Percentiles rank a stretch among this genome's conserved stretches.
phyloP scores from a whole-genome alignment of 2,797 vertebrate genomes.

The Emys orbicularis region DNA sequence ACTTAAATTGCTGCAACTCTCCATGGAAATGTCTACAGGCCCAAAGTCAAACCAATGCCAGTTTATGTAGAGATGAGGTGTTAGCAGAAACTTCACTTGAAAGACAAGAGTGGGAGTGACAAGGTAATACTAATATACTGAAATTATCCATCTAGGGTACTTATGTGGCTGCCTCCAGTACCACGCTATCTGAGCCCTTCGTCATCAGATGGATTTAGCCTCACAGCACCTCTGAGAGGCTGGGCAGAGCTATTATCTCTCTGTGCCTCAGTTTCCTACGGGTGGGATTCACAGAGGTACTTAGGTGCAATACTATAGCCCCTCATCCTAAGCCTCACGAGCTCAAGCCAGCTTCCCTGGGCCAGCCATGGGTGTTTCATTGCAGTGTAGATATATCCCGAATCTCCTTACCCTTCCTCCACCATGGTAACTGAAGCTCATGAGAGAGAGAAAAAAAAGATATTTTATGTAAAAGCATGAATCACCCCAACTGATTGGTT shows the following conservation, averaged over 20 bases:
- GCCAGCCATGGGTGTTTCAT: too few relatives aligned
- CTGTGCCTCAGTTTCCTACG: not conserved
- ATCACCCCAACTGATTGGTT: conserved; percentile 22
- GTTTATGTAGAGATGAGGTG: conserved; percentile 6
- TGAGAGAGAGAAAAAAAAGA: not conserved
- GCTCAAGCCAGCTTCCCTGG: too few relatives aligned
- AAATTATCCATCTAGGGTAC: too few relatives aligned
- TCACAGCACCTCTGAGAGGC: not conserved
- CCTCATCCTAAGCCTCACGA: too few relatives aligned
- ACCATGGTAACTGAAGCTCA: not conserved
- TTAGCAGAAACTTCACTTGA: not conserved
- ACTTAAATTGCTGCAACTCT: conserved; percentile 48
- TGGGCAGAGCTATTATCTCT: not conserved
- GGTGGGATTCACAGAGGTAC: too few relatives aligned
- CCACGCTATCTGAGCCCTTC: too few relatives aligned
- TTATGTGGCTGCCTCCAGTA: too few relatives aligned
- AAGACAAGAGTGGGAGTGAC: conserved; percentile 23
- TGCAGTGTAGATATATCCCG: too few relatives aligned
- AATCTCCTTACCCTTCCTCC: not conserved
- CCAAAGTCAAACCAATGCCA: not conserved
- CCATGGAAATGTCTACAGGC: conserved; percentile 14
- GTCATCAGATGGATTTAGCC: too few relatives aligned
- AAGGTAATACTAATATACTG: not conserved
- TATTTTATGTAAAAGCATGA: conserved; percentile 20
- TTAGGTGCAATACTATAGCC: too few relatives aligned